Conservation (phyloP, 2,888 invertebrate genomes). For the Nemotelus nigrinus region DNA sequence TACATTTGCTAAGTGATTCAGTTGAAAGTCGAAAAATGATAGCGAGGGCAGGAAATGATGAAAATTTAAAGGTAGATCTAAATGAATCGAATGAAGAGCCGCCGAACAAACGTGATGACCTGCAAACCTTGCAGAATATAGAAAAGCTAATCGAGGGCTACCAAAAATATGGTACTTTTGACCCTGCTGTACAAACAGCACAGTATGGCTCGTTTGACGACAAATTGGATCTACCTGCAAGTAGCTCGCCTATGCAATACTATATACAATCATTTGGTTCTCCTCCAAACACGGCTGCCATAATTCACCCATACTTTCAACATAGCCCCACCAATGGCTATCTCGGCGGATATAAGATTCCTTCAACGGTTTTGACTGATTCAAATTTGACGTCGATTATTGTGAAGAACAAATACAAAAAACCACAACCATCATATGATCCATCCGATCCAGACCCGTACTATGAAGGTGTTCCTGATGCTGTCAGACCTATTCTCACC, state of each 20-base stretch:
- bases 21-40: background rate
- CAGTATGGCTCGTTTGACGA: background rate
- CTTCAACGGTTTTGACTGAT: conserved; percentile 19
- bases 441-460: conserved; percentile 51
- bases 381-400: conserved; percentile 33
- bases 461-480: conserved; percentile 42
- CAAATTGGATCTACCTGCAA: conserved; percentile 4
- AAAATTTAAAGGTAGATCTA: background rate
- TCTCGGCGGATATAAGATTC: conserved; percentile 11
- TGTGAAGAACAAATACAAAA: conserved; percentile 32
- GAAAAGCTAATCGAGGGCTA: conserved; percentile 15
- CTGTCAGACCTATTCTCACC: conserved; percentile 9
- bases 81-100: background rate
- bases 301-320: too few species aligned
- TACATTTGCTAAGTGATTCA: conserved; percentile 27
- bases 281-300: background rate
- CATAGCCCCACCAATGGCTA: too few species aligned
- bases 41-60: background rate
- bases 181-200: background rate
- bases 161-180: background rate
- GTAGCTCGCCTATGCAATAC: background rate
- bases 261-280: background rate
- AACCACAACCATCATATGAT: conserved; percentile 38
- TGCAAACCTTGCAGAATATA: background rate
- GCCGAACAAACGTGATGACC: background rate